phyloP scores from a whole-genome alignment of 2,113 vertebrate species.

The Psilopsiagon aurifrons region DNA sequence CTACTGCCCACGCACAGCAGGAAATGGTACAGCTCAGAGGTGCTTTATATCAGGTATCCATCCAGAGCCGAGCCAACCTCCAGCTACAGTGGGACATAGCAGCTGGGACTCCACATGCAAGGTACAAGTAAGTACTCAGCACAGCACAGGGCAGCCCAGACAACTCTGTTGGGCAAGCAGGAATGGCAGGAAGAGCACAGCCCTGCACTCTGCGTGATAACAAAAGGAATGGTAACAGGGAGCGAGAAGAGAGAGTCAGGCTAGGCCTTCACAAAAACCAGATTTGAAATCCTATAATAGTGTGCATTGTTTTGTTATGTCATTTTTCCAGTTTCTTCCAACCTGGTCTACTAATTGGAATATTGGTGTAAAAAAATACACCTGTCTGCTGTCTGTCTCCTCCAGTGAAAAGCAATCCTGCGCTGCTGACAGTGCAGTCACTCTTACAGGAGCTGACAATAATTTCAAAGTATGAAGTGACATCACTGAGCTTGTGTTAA shows the following conservation, averaged over 20 bases:
- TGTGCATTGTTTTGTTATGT: neutral
- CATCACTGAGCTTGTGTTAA: conserved; percentile 28
- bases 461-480: conserved; percentile 27
- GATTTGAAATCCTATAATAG: neutral
- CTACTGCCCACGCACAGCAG: accelerated
- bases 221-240: accelerated
- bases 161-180: neutral
- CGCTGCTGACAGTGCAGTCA: neutral
- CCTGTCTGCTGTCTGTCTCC: neutral
- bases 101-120: neutral
- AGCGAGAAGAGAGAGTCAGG: neutral
- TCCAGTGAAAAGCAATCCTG: neutral
- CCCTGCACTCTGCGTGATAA: neutral
- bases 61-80: neutral
- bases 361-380: neutral
- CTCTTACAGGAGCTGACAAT: neutral
- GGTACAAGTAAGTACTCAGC: neutral
- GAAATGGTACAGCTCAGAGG: neutral
- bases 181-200: neutral
- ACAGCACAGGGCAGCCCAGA: neutral
- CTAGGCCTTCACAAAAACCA: neutral
- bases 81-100: neutral
- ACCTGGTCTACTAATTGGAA: neutral
- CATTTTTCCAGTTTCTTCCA: neutral
- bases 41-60: neutral